Evolutionary conservation across 2,113 vertebrate genomes (phyloP).

Genomic region (Eleginops maclovinus): DNA sequence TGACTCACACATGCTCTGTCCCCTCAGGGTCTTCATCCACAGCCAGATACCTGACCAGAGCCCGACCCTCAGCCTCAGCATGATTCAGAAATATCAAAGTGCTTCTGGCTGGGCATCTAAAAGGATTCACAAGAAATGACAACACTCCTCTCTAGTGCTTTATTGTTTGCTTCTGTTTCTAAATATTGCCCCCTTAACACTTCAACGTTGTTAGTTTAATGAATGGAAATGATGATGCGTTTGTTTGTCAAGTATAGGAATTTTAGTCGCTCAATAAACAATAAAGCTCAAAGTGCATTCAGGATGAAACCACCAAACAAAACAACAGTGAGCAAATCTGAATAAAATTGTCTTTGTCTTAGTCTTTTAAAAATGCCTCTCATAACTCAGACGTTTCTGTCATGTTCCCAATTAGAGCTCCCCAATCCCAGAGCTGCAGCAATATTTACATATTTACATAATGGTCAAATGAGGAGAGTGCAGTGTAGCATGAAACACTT

Average conservation of each 20-base stretch:
- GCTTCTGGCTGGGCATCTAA: constrained; percentile 8
- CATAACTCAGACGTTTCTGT: constrained; percentile 31
- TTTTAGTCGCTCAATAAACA: constrained; percentile 62
- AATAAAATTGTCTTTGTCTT: constrained; percentile 55
- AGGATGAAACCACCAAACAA: constrained; percentile 33
- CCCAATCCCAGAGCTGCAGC: constrained; percentile 24
- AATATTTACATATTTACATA: constrained; percentile 72
- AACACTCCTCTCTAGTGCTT: background rate
- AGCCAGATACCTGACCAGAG: constrained; percentile 62
- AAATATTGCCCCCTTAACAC: constrained; percentile 12
- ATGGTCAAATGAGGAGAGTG: constrained; percentile 56
- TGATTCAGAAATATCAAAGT: constrained; percentile 38
- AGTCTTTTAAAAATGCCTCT: constrained; percentile 37
- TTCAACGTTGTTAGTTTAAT: constrained; percentile 39
- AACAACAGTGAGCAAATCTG: constrained; percentile 20
- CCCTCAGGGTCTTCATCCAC: constrained; percentile 57
- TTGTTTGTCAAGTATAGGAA: constrained; percentile 57
- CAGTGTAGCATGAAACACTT: constrained; percentile 62
- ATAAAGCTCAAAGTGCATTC: constrained; percentile 53
- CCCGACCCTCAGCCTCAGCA: constrained; percentile 32
- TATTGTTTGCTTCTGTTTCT: constrained; percentile 7
- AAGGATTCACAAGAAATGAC: constrained; percentile 16
- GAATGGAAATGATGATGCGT: constrained; percentile 50
- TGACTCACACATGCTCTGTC: constrained; percentile 69
- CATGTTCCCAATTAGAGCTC: constrained; percentile 55